phyloP scores from a whole-genome alignment of 2,113 vertebrate species.

The Siniperca chuatsi region DNA sequence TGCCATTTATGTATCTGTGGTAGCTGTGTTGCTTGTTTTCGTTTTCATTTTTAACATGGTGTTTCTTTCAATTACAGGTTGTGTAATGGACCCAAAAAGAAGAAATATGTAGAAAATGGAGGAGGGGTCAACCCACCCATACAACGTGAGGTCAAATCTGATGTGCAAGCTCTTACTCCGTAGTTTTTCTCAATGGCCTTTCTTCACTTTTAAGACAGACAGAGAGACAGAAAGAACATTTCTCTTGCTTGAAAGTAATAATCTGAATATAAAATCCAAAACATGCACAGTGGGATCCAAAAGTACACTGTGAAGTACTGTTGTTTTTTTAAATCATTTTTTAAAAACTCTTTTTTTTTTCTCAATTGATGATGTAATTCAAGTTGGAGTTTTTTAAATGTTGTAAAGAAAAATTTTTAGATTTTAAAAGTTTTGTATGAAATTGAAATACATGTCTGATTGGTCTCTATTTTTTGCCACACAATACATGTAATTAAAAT shows the following conservation, averaged over 20 bases:
- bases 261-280: conserved; percentile 20
- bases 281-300: not conserved
- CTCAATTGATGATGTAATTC: conserved; percentile 11
- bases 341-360: conserved; percentile 29
- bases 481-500: conserved; percentile 18
- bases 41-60: not conserved
- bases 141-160: conserved; percentile 40
- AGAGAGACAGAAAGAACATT: not conserved
- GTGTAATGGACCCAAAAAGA: conserved; percentile 59
- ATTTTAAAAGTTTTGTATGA: conserved; percentile 7
- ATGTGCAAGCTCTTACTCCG: conserved; percentile 20
- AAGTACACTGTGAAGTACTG: not conserved
- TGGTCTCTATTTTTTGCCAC: not conserved
- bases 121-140: not conserved
- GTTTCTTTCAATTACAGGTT: conserved; percentile 42
- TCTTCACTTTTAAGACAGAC: not conserved
- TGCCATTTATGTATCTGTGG: not conserved
- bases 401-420: not conserved
- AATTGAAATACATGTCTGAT: conserved; percentile 23
- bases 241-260: conserved; percentile 8
- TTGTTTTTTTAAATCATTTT: conserved; percentile 2
- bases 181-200: conserved; percentile 10
- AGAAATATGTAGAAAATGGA: conserved; percentile 49
- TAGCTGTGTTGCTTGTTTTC: not conserved
- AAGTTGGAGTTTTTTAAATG: not conserved